phyloP scores from a whole-genome alignment of 1,140 invertebrate species.

The Probaryconus sp. region DNA sequence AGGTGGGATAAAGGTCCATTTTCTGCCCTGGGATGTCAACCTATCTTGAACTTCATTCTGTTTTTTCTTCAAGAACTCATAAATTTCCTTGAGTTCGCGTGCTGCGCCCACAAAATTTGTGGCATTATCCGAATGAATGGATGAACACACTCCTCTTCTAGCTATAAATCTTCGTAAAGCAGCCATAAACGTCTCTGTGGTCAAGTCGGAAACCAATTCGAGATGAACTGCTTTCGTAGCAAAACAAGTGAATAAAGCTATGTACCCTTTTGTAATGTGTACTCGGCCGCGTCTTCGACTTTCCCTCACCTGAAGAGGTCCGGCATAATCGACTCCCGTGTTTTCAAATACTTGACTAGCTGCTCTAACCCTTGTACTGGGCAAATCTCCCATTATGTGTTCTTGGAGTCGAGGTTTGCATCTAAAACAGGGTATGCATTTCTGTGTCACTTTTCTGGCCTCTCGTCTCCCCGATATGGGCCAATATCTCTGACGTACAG shows the following conservation, averaged over 20 bases:
- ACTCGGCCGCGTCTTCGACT: slow-evolving; percentile 13
- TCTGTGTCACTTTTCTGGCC: slow-evolving; percentile 32
- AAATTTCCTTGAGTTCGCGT: slow-evolving; percentile 45
- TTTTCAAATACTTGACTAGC: slow-evolving; percentile 57
- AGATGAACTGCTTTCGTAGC: slow-evolving; percentile 63
- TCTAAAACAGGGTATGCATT: slow-evolving; percentile 64
- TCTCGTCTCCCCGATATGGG: slow-evolving; percentile 51
- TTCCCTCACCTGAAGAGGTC: slow-evolving; percentile 61
- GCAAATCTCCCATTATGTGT: slow-evolving; percentile 28
- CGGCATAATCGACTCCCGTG: slow-evolving; percentile 66
- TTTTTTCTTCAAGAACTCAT: slow-evolving; percentile 4
- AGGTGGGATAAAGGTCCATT: neutral
- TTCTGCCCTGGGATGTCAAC: too few relatives aligned
- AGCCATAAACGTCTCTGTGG: slow-evolving; percentile 48
- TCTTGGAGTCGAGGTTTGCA: slow-evolving; percentile 51
- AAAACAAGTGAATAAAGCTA: slow-evolving; percentile 51
- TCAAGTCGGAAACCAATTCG: slow-evolving; percentile 55
- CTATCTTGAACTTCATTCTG: too few relatives aligned
- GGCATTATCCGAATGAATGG: slow-evolving; percentile 63
- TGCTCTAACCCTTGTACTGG: neutral
- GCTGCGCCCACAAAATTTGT: slow-evolving; percentile 66
- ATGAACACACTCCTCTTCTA: slow-evolving; percentile 22
- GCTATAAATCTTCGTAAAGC: slow-evolving; percentile 45
- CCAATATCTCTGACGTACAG: slow-evolving; percentile 64
- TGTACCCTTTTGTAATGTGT: slow-evolving; percentile 38